A percentile compares a stretch with the other conserved stretches of the same genome.
Conservation (phyloP, 2,113 vertebrate species). For the Zapornia atra region DNA sequence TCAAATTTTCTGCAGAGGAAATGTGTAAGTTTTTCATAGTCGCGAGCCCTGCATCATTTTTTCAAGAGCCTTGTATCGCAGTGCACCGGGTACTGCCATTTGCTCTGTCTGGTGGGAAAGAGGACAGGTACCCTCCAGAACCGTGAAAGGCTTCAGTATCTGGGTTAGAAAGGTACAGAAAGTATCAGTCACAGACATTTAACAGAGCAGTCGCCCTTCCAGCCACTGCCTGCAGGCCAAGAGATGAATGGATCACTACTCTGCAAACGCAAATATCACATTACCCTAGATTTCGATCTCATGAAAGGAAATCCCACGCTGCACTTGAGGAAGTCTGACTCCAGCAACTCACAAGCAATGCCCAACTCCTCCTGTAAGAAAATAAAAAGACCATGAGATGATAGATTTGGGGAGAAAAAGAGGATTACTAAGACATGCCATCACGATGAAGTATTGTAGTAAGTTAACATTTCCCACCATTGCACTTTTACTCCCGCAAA, state of each 20-base stretch:
- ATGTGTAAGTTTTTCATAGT: background rate
- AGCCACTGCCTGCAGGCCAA: background rate
- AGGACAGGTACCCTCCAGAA: background rate
- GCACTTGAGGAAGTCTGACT: conserved; percentile 94
- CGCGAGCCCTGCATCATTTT: background rate
- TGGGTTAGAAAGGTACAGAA: background rate
- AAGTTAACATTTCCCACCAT: background rate
- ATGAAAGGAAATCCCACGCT: conserved; percentile 99
- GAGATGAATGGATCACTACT: background rate
- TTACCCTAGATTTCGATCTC: conserved; percentile 94
- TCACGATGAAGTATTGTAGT: background rate
- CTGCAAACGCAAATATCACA: background rate
- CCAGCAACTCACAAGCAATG: conserved; percentile 92
- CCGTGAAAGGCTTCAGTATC: background rate
- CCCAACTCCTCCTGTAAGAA: conserved; percentile 92
- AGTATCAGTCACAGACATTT: background rate
- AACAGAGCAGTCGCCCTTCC: background rate
- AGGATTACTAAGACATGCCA: background rate
- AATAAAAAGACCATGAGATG: background rate
- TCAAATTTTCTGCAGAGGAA: background rate
- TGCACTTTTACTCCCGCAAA: background rate
- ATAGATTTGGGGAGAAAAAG: background rate
- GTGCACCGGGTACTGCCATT: background rate
- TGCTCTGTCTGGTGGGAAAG: background rate
- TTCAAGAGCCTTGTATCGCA: background rate